Percentiles rank a stretch among this genome's conserved stretches.
These are phyloP conservation scores for Thymelicus acteon DNA, from an alignment of 2,888 invertebrate species.

Conservation along the genomic window DNA sequence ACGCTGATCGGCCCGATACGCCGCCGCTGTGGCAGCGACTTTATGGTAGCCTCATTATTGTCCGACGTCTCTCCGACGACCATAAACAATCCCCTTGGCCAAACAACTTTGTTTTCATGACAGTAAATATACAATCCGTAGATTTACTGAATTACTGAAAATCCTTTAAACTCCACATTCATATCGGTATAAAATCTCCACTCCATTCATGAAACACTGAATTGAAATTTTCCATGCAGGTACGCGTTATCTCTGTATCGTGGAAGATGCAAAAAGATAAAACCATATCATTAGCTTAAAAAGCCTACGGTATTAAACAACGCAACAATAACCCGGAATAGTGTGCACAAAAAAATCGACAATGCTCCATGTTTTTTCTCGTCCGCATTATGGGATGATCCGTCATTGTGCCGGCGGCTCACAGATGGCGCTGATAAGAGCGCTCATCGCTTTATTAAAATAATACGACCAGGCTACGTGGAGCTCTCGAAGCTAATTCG, in stretches of 20 bases:
- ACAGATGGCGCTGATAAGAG: constrained; percentile 80
- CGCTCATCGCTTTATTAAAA: constrained; percentile 78
- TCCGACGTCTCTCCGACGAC: constrained; percentile 45
- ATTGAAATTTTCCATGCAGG: constrained; percentile 32
- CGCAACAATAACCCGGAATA: constrained; percentile 75
- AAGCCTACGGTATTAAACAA: constrained; percentile 81
- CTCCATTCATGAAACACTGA: constrained; percentile 25
- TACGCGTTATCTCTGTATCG: constrained; percentile 53
- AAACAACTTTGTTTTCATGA: constrained; percentile 35
- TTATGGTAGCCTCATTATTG: constrained; percentile 64
- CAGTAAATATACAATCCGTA: neutral
- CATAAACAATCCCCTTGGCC: constrained; percentile 47
- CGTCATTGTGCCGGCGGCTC: constrained; percentile 72
- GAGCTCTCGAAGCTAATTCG: constrained; percentile 50
- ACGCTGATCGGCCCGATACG: constrained; percentile 70
- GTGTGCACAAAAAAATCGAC: constrained; percentile 66
- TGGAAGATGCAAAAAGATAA: constrained; percentile 68
- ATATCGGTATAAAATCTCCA: constrained; percentile 29
- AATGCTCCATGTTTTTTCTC: constrained; percentile 68
- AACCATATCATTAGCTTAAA: constrained; percentile 84
- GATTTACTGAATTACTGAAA: constrained; percentile 16
- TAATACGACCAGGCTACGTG: constrained; percentile 58
- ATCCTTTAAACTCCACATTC: constrained; percentile 7
- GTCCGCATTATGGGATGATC: constrained; percentile 81
- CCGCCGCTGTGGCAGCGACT: constrained; percentile 77